Evolutionary conservation across 2,113 vertebrate genomes (phyloP).

Genomic region (Anseranas semipalmata): DNA sequence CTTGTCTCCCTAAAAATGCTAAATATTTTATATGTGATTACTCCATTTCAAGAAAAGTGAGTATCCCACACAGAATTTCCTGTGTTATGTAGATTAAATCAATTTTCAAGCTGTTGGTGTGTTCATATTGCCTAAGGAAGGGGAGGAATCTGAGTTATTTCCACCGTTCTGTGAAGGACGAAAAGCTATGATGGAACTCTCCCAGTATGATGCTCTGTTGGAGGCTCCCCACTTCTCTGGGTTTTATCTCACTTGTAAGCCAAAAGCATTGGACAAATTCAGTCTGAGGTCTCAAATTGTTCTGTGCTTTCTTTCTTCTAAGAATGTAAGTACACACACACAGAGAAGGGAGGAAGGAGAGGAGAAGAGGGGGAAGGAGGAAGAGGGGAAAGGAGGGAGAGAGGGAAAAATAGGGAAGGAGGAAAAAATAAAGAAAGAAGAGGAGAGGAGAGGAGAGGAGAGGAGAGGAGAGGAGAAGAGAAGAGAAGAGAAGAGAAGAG

Average conservation of each 20-base stretch:
- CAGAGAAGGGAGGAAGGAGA: not conserved
- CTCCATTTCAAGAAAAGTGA: not conserved
- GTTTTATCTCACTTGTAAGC: not conserved
- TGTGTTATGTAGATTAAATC: not conserved
- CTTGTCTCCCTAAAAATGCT: not conserved
- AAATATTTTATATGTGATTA: not conserved
- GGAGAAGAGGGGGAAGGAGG: not conserved
- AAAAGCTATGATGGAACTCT: not conserved
- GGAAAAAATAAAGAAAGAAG: accelerated
- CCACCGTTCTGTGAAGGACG: not conserved
- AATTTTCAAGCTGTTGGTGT: not conserved
- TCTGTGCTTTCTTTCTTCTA: not conserved
- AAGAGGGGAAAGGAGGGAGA: not conserved
- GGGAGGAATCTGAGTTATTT: not conserved
- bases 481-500: accelerated
- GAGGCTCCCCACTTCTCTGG: not conserved
- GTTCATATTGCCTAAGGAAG: not conserved
- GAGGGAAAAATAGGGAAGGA: not conserved
- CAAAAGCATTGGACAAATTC: not conserved
- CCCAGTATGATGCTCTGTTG: not conserved
- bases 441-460: not conserved
- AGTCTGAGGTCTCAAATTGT: not conserved
- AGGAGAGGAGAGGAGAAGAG: not conserved
- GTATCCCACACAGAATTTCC: not conserved
- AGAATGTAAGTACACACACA: not conserved